Conservation (phyloP, 2,113 vertebrate genomes). For the Puma concolor region DNA sequence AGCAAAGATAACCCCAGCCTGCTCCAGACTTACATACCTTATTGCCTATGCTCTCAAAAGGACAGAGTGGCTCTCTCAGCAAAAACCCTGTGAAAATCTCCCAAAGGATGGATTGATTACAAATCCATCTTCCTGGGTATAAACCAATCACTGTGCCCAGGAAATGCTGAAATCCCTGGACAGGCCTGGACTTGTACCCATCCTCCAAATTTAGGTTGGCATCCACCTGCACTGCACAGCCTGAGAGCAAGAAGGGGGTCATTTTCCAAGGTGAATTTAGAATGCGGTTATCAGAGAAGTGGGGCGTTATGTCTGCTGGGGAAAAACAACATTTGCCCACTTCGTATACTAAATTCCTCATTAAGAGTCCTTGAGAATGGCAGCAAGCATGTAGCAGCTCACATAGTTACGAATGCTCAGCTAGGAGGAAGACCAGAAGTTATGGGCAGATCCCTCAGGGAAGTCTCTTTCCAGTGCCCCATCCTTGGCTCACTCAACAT, state of each 20-base stretch:
- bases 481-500: neutral
- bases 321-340: neutral
- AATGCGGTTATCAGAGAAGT: neutral
- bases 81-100: neutral
- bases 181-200: neutral
- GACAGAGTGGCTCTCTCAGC: neutral
- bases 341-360: neutral
- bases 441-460: too few relatives aligned
- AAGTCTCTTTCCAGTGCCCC: neutral
- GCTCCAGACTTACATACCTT: neutral
- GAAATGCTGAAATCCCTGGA: neutral
- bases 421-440: neutral
- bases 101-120: neutral
- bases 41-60: neutral
- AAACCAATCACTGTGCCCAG: neutral
- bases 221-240: rapidly evolving
- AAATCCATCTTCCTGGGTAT: neutral
- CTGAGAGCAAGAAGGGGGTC: neutral
- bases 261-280: neutral
- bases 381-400: neutral
- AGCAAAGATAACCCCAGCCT: neutral
- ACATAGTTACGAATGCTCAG: neutral
- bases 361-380: neutral
- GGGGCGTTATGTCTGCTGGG: neutral
- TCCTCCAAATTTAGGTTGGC: neutral